Conservation (phyloP, 1,140 invertebrate species). For the Elymnias hypermnestra region DNA sequence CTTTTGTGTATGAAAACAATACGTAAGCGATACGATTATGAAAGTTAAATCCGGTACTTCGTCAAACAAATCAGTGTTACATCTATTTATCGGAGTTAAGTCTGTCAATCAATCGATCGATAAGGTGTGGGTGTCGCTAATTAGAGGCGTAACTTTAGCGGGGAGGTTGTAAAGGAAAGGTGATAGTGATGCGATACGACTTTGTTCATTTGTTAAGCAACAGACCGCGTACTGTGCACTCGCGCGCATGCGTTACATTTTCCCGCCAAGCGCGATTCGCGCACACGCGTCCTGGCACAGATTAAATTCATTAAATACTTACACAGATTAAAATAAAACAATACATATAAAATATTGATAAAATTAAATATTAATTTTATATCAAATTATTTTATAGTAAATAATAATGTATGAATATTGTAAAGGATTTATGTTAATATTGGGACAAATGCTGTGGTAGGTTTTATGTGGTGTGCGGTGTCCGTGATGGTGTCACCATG, state of each 20-base stretch:
- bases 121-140: conserved; percentile 5
- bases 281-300: conserved; percentile 34
- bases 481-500: conserved; percentile 51
- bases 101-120: background rate
- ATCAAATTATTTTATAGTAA: too few species aligned
- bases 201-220: conserved; percentile 45
- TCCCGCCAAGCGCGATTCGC: conserved; percentile 50
- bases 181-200: conserved; percentile 7
- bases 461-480: conserved; percentile 19
- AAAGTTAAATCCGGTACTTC: conserved; percentile 1
- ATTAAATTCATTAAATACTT: too few species aligned
- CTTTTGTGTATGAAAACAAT: background rate
- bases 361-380: too few species aligned
- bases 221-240: conserved; percentile 42
- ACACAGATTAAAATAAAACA: too few species aligned
- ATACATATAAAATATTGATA: too few species aligned
- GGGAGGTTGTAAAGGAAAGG: too few species aligned
- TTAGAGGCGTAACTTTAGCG: too few species aligned
- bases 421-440: background rate
- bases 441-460: background rate
- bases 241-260: conserved; percentile 49
- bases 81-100: background rate
- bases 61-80: background rate
- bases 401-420: background rate
- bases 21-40: background rate